These are phyloP conservation scores for Scleropages formosus DNA, from an alignment of 2,797 vertebrate species.

Conservation along the genomic window DNA sequence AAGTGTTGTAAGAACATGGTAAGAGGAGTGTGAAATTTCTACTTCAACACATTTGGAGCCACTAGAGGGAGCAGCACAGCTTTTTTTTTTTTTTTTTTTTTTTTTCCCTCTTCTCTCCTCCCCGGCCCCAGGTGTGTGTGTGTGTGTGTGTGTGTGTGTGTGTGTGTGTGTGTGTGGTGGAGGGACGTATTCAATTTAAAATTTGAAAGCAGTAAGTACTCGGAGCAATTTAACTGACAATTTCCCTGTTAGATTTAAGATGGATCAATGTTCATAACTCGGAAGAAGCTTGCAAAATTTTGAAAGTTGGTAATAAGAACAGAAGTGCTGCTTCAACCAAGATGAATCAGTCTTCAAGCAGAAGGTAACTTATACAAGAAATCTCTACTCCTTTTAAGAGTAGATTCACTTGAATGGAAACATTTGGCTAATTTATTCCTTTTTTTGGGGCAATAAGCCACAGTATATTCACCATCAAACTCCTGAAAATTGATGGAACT, in stretches of 20 bases:
- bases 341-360: conserved; percentile 88
- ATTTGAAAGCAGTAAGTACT: not conserved
- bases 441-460: conserved; percentile 67
- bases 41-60: not conserved
- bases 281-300: conserved; percentile 75
- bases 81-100: too few relatives aligned
- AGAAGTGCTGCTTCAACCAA: conserved; percentile 82
- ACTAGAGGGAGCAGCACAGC: too few relatives aligned
- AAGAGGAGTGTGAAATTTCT: not conserved
- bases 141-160: not conserved
- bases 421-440: conserved; percentile 13
- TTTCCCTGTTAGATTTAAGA: conserved; percentile 71
- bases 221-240: not conserved
- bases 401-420: not conserved
- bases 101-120: too few relatives aligned
- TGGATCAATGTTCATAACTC: conserved; percentile 80
- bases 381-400: not conserved
- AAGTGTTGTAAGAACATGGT: not conserved
- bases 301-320: conserved; percentile 84
- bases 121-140: too few relatives aligned
- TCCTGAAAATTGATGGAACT: conserved; percentile 68
- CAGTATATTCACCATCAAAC: conserved; percentile 85
- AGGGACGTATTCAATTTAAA: not conserved
- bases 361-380: conserved; percentile 64
- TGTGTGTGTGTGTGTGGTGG: too few relatives aligned